phyloP scores from a whole-genome alignment of 2,888 invertebrate species.

The Dinocampus coccinellae region DNA sequence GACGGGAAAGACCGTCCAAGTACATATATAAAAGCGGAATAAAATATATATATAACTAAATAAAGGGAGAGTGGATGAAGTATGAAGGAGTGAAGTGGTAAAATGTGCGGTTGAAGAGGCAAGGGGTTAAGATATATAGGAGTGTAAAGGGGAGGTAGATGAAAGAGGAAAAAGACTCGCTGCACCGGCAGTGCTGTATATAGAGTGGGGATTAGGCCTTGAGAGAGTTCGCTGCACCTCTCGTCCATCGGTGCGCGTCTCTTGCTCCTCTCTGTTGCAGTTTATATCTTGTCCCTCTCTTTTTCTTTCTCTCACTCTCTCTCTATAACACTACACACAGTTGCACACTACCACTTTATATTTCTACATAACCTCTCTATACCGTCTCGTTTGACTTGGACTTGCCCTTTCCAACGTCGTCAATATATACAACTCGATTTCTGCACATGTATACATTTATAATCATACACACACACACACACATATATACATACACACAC shows the following conservation, averaged over 20 bases:
- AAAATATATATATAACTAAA: no score
- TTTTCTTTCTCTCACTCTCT: conserved; percentile 38
- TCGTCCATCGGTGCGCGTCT: conserved; percentile 60
- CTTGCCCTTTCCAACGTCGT: conserved; percentile 65
- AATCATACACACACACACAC: conserved; percentile 55
- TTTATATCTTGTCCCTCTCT: conserved; percentile 27
- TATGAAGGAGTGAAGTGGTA: conserved; percentile 15
- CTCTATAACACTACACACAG: conserved; percentile 29
- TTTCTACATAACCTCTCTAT: conserved; percentile 27
- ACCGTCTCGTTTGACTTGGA: conserved; percentile 48
- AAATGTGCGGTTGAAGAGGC: conserved; percentile 18
- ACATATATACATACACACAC: no score
- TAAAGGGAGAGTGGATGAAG: conserved; percentile 12
- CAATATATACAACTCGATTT: conserved; percentile 5
- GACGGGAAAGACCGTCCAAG: neutral
- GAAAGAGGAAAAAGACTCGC: neutral
- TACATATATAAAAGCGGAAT: neutral
- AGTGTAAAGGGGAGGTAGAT: neutral
- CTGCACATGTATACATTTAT: no score
- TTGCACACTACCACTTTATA: conserved; percentile 29
- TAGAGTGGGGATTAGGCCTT: conserved; percentile 61
- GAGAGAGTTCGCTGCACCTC: conserved; percentile 70
- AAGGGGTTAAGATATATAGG: neutral
- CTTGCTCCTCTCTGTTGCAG: conserved; percentile 32
- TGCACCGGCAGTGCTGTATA: conserved; percentile 14